Percentiles rank a stretch among this genome's conserved stretches.
Evolutionary conservation across 2,113 vertebrate species (phyloP).

Genomic region (Varanus salvator): DNA sequence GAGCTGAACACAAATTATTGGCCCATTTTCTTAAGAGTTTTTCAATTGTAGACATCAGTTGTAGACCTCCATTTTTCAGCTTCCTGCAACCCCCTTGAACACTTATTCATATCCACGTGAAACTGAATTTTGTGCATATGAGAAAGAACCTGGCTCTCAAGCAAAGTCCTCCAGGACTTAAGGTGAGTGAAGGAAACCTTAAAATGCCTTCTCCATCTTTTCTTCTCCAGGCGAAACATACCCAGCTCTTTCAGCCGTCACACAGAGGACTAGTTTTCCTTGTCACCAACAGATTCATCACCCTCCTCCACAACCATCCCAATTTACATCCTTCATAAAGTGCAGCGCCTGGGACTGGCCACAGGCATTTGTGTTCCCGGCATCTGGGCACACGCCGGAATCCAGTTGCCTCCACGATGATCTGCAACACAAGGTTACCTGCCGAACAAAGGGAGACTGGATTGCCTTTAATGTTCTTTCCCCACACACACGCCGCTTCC

Average conservation of each 20-base stretch:
- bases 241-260: too few relatives aligned
- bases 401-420: conserved; percentile 5
- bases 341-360: too few relatives aligned
- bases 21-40: background rate
- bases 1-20: background rate
- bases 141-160: too few relatives aligned
- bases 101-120: background rate
- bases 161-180: too few relatives aligned
- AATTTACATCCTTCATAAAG: too few relatives aligned
- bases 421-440: background rate
- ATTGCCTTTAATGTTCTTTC: accelerated
- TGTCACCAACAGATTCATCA: too few relatives aligned
- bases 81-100: background rate
- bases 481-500: background rate
- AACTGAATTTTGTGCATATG: background rate
- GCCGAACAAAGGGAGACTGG: background rate
- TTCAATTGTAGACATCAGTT: background rate
- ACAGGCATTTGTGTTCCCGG: background rate
- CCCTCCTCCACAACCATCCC: too few relatives aligned
- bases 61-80: background rate
- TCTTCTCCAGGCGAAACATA: too few relatives aligned
- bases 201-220: too few relatives aligned
- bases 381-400: accelerated
- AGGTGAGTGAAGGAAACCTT: too few relatives aligned
- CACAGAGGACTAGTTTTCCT: too few relatives aligned